Base-by-base conservation (phyloP, 2,113 vertebrate genomes). In the Accipiter cooperii region DNA sequence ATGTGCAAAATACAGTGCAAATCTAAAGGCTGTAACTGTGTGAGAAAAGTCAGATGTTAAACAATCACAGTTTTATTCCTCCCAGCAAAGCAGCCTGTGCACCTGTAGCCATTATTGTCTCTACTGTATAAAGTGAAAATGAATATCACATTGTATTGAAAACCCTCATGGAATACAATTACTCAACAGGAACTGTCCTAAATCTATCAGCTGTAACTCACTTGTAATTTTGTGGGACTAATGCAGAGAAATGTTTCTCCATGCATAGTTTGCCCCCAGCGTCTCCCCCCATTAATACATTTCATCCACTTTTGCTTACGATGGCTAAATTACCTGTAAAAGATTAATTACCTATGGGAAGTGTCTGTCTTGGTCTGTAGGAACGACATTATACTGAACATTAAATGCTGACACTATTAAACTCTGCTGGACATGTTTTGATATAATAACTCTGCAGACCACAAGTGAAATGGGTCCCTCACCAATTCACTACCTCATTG, bases 71-170 rank as follows among this genome's bases (percentile, higher is more conserved):
- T 93, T 94, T 96, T 97, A 95, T 98, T 98, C 91, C 94, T 95
- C 95, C 91, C 95, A 96, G 89, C 91, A 96, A 96, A 80, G 52
- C 88, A 89, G 93, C 88, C 58, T 92, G 51, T 98, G 96, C 96
- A 98, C 96, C 96, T 98, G 96, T 97, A 97, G 90, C 92, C 87
- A 49, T 97, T 97, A 96, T 95, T 96, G 96, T 96, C 93, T 97
- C 96, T 98, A 95, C 97, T 96, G 96, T 97, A 96, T 96, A 96
- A 97, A 96, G 96, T 98, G 97, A 97, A 97, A 98, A 97, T 98
- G 96, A 97, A 97, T 98, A 97, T 97, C 97, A 98, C 93, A 95
- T 97, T 97, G 96, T 97, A 97, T 92, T 90, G 96, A 92, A 97
- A 96, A 89, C 66, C 97, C 97, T 96, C 65, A 78, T 78, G 97